phyloP scores from a whole-genome alignment of 2,797 vertebrate species.

The Gambusia yucatana region DNA sequence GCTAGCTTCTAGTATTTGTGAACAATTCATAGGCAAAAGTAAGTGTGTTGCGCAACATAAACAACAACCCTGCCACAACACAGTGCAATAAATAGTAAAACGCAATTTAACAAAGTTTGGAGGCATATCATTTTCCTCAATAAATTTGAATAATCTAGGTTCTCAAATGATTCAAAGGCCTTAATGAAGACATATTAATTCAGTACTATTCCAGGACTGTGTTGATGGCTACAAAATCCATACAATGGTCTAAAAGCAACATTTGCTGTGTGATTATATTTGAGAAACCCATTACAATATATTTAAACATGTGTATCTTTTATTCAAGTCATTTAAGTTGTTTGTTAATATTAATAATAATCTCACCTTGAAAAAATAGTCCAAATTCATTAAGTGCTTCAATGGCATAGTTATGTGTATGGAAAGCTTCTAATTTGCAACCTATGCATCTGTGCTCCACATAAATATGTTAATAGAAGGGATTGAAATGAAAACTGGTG shows the following conservation, averaged over 20 bases:
- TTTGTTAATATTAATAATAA: not conserved
- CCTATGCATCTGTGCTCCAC: conserved; percentile 22
- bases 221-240: not conserved
- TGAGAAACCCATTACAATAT: not conserved
- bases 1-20: too few species aligned
- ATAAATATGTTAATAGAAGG: conserved; percentile 37
- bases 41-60: too few species aligned
- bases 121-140: too few species aligned
- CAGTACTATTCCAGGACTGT: not conserved
- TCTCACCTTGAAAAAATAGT: not conserved
- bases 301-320: not conserved
- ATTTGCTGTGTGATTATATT: not conserved
- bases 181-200: not conserved
- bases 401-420: not conserved
- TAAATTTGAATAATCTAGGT: too few species aligned
- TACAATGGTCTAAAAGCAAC: not conserved
- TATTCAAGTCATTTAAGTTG: not conserved
- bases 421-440: not conserved
- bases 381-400: not conserved
- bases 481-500: conserved; percentile 28
- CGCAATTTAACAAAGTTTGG: too few species aligned
- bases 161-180: not conserved
- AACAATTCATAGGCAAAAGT: too few species aligned
- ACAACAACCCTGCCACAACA: too few species aligned
- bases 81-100: too few species aligned